Percentiles rank a stretch among this genome's conserved stretches.
Evolutionary conservation across 2,113 vertebrate genomes (phyloP).

Genomic region (Hippoglossus stenolepis): DNA sequence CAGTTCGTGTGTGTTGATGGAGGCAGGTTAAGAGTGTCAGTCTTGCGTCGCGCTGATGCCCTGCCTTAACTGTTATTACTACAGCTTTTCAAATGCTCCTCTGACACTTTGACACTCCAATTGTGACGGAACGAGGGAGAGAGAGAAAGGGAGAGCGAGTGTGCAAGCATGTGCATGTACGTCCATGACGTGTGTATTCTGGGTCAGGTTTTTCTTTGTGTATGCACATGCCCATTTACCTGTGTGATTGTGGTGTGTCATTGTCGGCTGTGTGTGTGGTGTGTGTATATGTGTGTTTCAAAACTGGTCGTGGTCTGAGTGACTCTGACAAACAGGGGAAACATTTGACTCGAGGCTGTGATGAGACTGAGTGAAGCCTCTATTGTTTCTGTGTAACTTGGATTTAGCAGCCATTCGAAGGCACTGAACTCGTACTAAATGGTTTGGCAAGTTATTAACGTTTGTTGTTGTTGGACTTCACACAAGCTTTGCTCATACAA

Average conservation of each 20-base stretch:
- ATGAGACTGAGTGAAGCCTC: slow-evolving; percentile 20
- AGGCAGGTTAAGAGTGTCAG: slow-evolving; percentile 71
- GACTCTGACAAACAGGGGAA: slow-evolving; percentile 42
- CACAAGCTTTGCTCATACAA: slow-evolving; percentile 22
- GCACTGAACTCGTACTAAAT: slow-evolving; percentile 56
- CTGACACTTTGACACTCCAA: slow-evolving; percentile 63
- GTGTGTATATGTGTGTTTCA: neutral
- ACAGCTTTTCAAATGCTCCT: slow-evolving; percentile 60
- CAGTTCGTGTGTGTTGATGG: slow-evolving; percentile 65
- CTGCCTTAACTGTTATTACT: slow-evolving; percentile 72
- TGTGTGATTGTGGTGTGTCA: slow-evolving; percentile 18
- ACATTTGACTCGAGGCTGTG: slow-evolving; percentile 52
- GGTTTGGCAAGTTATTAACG: slow-evolving; percentile 55
- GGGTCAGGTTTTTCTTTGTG: slow-evolving; percentile 17
- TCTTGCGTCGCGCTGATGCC: slow-evolving; percentile 51
- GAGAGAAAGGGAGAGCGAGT: neutral
- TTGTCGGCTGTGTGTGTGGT: slow-evolving; percentile 6
- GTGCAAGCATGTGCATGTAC: slow-evolving; percentile 3
- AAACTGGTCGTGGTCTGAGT: neutral
- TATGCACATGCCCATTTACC: slow-evolving; percentile 14
- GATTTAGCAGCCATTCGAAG: slow-evolving; percentile 45
- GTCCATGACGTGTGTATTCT: slow-evolving; percentile 8
- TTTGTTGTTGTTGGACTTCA: slow-evolving; percentile 17
- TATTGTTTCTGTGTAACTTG: slow-evolving; percentile 24
- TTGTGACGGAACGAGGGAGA: slow-evolving; percentile 19